These are phyloP conservation scores for Poecilia picta DNA, from an alignment of 2,797 vertebrate genomes.

Conservation along the genomic window DNA sequence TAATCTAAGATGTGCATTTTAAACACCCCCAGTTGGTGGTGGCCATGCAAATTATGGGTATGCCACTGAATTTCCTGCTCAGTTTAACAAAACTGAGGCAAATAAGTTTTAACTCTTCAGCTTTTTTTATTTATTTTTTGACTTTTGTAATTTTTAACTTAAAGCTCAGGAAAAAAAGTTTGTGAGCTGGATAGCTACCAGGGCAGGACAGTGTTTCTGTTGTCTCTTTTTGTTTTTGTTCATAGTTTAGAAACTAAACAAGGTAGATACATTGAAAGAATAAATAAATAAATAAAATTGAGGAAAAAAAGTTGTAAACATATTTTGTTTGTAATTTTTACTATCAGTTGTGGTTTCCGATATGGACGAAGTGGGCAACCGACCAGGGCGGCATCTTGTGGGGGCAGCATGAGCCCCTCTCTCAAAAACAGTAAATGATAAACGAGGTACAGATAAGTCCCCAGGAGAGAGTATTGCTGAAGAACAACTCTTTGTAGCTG, in stretches of 20 bases:
- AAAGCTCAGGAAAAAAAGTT: too few relatives aligned
- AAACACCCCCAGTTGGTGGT: too few relatives aligned
- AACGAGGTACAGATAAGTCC: neutral
- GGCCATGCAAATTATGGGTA: too few relatives aligned
- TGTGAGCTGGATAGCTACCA: too few relatives aligned
- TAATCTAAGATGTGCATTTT: too few relatives aligned
- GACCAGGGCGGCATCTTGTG: too few relatives aligned
- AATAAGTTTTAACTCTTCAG: too few relatives aligned
- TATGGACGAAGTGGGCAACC: too few relatives aligned
- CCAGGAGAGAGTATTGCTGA: neutral
- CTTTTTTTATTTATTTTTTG: neutral
- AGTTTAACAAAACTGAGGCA: too few relatives aligned
- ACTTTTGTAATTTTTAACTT: neutral
- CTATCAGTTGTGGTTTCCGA: neutral
- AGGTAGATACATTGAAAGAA: neutral
- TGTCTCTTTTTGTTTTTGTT: neutral
- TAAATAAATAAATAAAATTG: neutral
- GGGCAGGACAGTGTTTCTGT: neutral
- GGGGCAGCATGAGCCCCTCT: too few relatives aligned
- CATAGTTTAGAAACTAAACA: neutral
- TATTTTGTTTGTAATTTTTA: neutral
- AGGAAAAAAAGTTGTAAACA: neutral
- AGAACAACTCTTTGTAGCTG: neutral
- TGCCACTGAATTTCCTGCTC: too few relatives aligned
- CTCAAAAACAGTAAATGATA: neutral